Conservation (phyloP, 2,888 invertebrate species). For the Iselma pallidipennis region DNA sequence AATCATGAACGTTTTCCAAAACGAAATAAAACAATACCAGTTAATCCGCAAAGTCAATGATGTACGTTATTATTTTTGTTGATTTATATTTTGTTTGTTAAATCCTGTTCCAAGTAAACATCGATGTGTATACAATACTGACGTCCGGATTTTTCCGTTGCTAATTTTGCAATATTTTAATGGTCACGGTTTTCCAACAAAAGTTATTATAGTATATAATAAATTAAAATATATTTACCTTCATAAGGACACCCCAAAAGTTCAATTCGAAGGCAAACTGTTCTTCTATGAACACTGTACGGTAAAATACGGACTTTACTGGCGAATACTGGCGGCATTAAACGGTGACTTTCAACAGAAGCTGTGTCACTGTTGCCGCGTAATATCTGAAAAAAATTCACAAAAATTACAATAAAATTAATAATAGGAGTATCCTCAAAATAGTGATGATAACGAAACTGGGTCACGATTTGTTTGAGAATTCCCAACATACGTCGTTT, state of each 20-base stretch:
- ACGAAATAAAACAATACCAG: too few species aligned
- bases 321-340: conserved; percentile 74
- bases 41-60: too few species aligned
- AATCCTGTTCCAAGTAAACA: too few species aligned
- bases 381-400: conserved; percentile 64
- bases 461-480: background rate
- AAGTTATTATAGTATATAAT: too few species aligned
- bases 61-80: background rate
- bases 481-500: background rate
- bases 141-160: too few species aligned
- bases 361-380: conserved; percentile 76
- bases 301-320: conserved; percentile 73
- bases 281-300: conserved; percentile 70
- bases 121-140: too few species aligned
- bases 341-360: conserved; percentile 66
- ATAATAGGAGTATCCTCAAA: background rate
- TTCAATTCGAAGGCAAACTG: conserved; percentile 76
- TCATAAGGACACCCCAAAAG: conserved; percentile 71
- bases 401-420: background rate
- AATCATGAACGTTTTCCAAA: too few species aligned
- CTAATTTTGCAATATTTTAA: too few species aligned
- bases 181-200: too few species aligned
- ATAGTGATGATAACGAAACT: background rate
- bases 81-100: background rate
- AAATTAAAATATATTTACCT: too few species aligned